Evolutionary conservation across 2,888 invertebrate species (phyloP).

Genomic region (Yponomeuta sedellus): DNA sequence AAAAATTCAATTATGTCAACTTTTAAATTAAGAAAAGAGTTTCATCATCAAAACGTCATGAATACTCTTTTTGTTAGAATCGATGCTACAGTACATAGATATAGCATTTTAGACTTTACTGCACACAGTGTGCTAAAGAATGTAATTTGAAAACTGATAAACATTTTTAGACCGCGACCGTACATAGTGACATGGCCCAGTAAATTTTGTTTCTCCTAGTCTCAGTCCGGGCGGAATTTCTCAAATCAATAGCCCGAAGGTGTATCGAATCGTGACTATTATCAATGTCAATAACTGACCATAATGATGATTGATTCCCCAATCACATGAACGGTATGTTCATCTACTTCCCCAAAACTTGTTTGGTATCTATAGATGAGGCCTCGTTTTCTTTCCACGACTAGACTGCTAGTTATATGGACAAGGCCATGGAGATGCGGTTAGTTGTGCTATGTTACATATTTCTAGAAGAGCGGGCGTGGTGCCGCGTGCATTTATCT

Average conservation of each 20-base stretch:
- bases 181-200: not conserved
- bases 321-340: constrained; percentile 40
- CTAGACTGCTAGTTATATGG: constrained; percentile 17
- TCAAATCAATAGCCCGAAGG: constrained; percentile 24
- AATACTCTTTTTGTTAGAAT: no score
- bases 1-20: no score
- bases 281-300: constrained; percentile 23
- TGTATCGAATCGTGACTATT: constrained; percentile 25
- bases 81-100: no score
- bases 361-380: constrained; percentile 28
- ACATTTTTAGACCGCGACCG: no score
- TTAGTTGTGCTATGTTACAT: not conserved
- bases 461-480: constrained; percentile 9
- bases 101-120: no score
- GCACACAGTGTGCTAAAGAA: no score
- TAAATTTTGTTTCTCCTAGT: not conserved
- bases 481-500: constrained; percentile 22
- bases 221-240: not conserved
- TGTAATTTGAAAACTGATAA: no score
- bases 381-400: not conserved
- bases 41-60: no score
- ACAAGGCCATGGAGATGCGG: constrained; percentile 8
- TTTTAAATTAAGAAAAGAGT: no score
- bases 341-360: constrained; percentile 33
- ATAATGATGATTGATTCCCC: constrained; percentile 41